Base-by-base conservation (phyloP, 2,888 invertebrate genomes). In the Heteromyza rotundicornis region DNA sequence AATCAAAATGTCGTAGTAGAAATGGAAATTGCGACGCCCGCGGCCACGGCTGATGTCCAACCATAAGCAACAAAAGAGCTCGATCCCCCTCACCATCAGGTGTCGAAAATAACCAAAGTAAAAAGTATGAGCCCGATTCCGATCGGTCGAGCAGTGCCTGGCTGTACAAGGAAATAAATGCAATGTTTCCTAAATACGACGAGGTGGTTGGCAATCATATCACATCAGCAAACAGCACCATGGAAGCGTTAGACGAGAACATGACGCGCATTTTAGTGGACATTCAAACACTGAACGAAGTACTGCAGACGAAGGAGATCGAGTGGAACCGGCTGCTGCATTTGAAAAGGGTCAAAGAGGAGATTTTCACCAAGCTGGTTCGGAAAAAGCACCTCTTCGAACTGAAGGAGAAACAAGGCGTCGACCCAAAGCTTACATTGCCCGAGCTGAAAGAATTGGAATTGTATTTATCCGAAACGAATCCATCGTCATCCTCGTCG, bases 301-400 rank as follows among this genome's bases (percentile, higher is more conserved):
- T 93, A 56, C 90, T 93, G 0, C 87, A 88, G 72, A 89, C 90
- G 74, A 94, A 94, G 79, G 95, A 95, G 83, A 87, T 89, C 71
- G 94, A 95, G 80, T 92, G 93, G 91, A 93, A 94, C 79, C 90
- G 91, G 63, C 89, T 95, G 58, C 80, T 94, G 14, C 90, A 92
- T 74, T 84, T 93, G 68, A 92, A 92, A 78, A 93, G 93, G 79
- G 86, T 94, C 2, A 94, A 95, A 83, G 92, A 94, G 76, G 94
- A 94, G 76, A 87, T 93, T 20, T 84, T 91, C 55, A 83, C 91
- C 7, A 85, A 93, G 68, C 82, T 94, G 35, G 85, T 91, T 62
- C 86, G 93, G 63, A 87, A 88, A 70, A 88, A 89, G 72, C 90
- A 91, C 71, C 86, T 90, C 2, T 73, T 89, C 1, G 73, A 79